These are phyloP conservation scores for Aphrophora alni DNA, from an alignment of 2,888 invertebrate species.

Conservation along the genomic window DNA sequence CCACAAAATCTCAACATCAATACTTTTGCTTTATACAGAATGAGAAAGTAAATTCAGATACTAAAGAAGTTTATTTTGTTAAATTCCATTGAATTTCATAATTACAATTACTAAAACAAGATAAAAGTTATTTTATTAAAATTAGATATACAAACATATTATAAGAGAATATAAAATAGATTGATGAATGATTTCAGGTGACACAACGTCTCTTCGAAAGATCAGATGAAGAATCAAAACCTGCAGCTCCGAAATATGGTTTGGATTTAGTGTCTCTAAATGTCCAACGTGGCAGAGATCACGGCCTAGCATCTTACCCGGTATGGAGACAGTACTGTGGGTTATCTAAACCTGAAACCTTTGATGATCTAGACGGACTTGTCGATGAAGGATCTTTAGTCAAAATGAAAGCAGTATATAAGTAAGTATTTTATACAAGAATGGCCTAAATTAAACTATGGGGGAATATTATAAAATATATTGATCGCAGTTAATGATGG, in stretches of 20 bases:
- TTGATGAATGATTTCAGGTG: conserved; percentile 65
- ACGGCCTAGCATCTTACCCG: conserved; percentile 81
- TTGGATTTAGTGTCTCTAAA: conserved; percentile 86
- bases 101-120: too few species aligned
- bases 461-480: too few species aligned
- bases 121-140: too few species aligned
- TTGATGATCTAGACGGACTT: conserved; percentile 68
- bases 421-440: conserved; percentile 59
- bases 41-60: too few species aligned
- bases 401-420: conserved; percentile 70
- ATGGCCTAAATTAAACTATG: too few species aligned
- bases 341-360: conserved; percentile 65
- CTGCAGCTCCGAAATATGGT: conserved; percentile 64
- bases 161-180: too few species aligned
- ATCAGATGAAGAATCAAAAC: conserved; percentile 46
- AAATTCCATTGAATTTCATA: too few species aligned
- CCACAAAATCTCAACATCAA: too few species aligned
- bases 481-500: too few species aligned
- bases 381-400: conserved; percentile 70
- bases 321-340: conserved; percentile 80
- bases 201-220: conserved; percentile 73
- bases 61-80: too few species aligned
- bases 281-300: conserved; percentile 88
- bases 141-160: too few species aligned
- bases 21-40: too few species aligned